Percentiles rank a stretch among this genome's conserved stretches.
Conservation (phyloP, 2,797 vertebrate genomes). For the Clarias pachynema region DNA sequence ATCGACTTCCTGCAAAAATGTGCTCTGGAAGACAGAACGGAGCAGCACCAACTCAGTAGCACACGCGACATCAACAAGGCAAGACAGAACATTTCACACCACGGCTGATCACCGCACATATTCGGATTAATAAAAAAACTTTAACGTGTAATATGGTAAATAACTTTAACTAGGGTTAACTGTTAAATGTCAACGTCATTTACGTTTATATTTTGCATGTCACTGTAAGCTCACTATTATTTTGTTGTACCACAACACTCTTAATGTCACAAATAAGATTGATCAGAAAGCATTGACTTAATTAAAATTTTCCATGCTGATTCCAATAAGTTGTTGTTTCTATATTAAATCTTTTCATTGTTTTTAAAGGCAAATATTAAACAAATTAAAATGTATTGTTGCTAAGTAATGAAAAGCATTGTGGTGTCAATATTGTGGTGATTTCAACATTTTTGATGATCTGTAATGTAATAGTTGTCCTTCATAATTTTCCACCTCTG, state of each 20-base stretch:
- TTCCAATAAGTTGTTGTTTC: neutral
- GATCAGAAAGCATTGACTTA: no score
- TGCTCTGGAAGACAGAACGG: constrained; percentile 87
- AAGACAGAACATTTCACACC: constrained; percentile 12
- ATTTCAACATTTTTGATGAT: neutral
- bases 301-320: neutral
- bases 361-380: neutral
- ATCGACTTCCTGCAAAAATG: constrained; percentile 94
- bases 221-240: neutral
- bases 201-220: neutral
- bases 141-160: no score
- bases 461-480: neutral
- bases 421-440: neutral
- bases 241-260: neutral
- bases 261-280: neutral
- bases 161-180: no score
- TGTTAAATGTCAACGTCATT: no score
- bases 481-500: neutral
- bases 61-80: constrained; percentile 85
- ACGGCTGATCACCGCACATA: neutral
- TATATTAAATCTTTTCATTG: neutral
- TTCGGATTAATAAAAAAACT: no score
- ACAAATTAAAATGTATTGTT: neutral
- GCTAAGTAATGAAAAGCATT: neutral
- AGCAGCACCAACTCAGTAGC: constrained; percentile 89